Percentiles rank a stretch among this genome's conserved stretches.
Evolutionary conservation across 1,140 invertebrate genomes (phyloP).

Genomic region (Anastrepha ludens): DNA sequence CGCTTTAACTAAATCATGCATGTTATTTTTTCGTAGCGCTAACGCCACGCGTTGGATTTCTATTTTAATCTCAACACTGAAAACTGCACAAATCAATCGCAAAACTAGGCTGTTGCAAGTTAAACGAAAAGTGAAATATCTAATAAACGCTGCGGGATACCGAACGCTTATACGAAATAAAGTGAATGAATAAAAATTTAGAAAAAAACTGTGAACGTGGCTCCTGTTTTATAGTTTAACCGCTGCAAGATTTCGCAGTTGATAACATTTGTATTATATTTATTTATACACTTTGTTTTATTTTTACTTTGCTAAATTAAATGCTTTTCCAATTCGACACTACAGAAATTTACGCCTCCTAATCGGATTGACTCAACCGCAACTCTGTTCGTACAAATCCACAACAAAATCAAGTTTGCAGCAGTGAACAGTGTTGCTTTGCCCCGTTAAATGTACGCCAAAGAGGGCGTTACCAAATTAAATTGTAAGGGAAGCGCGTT

Average conservation of each 20-base stretch:
- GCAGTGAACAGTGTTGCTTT: not conserved
- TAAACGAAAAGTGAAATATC: not conserved
- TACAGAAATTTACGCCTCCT: not conserved
- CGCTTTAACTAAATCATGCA: not conserved
- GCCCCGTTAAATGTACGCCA: too few species aligned
- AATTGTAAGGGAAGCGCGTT: not conserved
- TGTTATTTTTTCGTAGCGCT: not conserved
- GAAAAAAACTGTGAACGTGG: not conserved
- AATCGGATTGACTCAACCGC: slow-evolving; percentile 22
- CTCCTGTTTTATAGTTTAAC: not conserved
- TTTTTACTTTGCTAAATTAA: slow-evolving; percentile 25
- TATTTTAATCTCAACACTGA: slow-evolving; percentile 18
- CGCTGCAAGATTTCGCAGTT: not conserved
- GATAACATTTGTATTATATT: not conserved
- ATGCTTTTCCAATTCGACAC: not conserved
- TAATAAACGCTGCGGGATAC: not conserved
- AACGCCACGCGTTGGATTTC: slow-evolving; percentile 17
- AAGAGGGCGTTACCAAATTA: slow-evolving; percentile 10
- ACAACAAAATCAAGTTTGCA: slow-evolving; percentile 44
- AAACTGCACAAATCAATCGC: slow-evolving; percentile 19
- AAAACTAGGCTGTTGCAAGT: not conserved
- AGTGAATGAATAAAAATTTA: not conserved
- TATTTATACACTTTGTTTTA: not conserved
- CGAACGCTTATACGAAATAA: not conserved
- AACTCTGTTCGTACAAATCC: not conserved